Evolutionary conservation across 2,797 vertebrate genomes (phyloP).

Genomic region (Cossypha dichroa): DNA sequence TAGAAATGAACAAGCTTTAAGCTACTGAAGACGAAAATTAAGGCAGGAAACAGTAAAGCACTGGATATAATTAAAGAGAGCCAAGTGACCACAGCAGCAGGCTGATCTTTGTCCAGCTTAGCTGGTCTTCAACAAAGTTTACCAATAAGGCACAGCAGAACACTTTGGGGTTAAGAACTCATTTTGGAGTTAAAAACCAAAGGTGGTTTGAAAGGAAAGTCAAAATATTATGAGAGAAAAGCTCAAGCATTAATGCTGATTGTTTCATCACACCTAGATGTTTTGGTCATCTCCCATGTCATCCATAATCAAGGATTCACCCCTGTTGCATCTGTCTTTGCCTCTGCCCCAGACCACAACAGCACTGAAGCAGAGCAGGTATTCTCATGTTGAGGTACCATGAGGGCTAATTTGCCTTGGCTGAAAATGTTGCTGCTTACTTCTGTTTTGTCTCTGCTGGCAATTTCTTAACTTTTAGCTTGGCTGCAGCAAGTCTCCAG

Average conservation of each 20-base stretch:
- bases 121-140: background rate
- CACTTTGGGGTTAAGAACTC: background rate
- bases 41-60: background rate
- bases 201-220: background rate
- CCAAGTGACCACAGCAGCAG: background rate
- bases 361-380: background rate
- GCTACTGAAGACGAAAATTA: background rate
- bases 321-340: background rate
- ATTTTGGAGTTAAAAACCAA: background rate
- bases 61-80: background rate
- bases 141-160: background rate
- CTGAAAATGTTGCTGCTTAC: background rate
- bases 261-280: background rate
- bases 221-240: background rate
- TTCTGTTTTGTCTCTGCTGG: background rate
- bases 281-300: background rate
- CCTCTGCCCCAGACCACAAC: background rate
- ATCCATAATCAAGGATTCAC: background rate
- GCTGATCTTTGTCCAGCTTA: background rate
- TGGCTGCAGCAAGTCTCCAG: background rate
- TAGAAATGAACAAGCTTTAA: background rate
- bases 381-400: background rate
- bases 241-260: background rate
- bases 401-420: background rate
- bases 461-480: conserved; percentile 9